A percentile compares a stretch with the other conserved stretches of the same genome.
Conservation (phyloP, 2,113 vertebrate species). For the Poecilia latipinna region DNA sequence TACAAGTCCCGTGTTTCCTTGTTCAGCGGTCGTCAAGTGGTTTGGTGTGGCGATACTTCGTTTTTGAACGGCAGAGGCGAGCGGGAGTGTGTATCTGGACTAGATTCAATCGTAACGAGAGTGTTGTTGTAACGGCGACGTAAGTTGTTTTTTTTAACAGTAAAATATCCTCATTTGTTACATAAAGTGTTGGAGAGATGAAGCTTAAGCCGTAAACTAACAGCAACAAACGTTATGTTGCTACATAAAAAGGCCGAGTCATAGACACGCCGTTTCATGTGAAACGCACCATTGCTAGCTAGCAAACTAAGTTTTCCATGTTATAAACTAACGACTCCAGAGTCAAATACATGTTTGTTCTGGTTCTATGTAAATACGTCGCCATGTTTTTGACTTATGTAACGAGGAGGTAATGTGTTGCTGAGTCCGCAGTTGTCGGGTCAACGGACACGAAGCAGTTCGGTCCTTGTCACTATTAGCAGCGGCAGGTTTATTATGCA, state of each 20-base stretch:
- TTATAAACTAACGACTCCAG: neutral
- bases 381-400: neutral
- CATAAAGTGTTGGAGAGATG: neutral
- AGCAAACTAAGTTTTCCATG: neutral
- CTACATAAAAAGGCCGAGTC: neutral
- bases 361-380: too few species aligned
- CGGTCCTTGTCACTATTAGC: conserved; percentile 14
- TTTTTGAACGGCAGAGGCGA: conserved; percentile 70
- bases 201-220: neutral
- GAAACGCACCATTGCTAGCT: conserved; percentile 10
- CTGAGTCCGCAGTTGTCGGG: neutral
- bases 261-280: conserved; percentile 17
- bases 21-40: conserved; percentile 7
- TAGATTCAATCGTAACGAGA: conserved; percentile 1
- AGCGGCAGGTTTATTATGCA: neutral
- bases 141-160: neutral
- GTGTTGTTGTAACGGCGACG: conserved; percentile 25
- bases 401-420: neutral
- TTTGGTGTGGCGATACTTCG: conserved; percentile 4
- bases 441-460: neutral
- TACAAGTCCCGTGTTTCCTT: conserved; percentile 63
- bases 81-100: conserved; percentile 64
- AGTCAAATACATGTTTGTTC: neutral
- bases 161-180: neutral
- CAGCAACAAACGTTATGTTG: neutral